Percentiles rank a stretch among this genome's conserved stretches.
These are phyloP conservation scores for Leptoteleia sp. DNA, from an alignment of 1,140 invertebrate species.

Conservation along the genomic window DNA sequence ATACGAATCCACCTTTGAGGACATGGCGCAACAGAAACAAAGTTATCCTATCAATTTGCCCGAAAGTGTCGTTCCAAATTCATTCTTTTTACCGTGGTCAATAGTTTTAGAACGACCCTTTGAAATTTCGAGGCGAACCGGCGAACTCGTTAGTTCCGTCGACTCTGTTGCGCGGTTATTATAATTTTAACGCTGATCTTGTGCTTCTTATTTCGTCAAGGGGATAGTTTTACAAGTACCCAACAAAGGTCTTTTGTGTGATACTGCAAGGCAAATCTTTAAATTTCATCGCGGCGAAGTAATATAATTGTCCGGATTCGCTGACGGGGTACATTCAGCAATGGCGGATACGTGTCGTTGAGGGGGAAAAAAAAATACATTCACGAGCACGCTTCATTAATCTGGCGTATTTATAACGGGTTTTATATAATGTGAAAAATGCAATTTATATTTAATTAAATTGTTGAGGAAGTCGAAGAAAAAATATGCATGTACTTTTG, in stretches of 20 bases:
- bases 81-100: slow-evolving; percentile 30
- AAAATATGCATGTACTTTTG: no score
- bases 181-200: slow-evolving; percentile 10
- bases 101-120: slow-evolving; percentile 15
- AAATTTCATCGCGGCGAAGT: slow-evolving; percentile 7
- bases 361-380: no score
- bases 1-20: no score
- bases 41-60: slow-evolving; percentile 53
- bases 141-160: slow-evolving; percentile 8
- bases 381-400: no score
- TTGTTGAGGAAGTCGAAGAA: no score
- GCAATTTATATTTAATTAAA: no score
- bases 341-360: no score
- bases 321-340: slow-evolving; percentile 19
- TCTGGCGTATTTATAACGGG: no score
- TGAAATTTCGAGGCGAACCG: not conserved
- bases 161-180: slow-evolving; percentile 6
- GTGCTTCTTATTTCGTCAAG: slow-evolving; percentile 1
- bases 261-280: slow-evolving; percentile 12
- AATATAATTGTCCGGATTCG: slow-evolving; percentile 16
- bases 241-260: slow-evolving; percentile 23
- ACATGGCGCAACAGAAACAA: slow-evolving; percentile 46
- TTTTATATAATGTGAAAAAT: no score
- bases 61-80: slow-evolving; percentile 40
- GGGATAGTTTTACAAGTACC: slow-evolving; percentile 7